Base-by-base conservation (phyloP, 2,888 invertebrate species). In the Nomada flava region DNA sequence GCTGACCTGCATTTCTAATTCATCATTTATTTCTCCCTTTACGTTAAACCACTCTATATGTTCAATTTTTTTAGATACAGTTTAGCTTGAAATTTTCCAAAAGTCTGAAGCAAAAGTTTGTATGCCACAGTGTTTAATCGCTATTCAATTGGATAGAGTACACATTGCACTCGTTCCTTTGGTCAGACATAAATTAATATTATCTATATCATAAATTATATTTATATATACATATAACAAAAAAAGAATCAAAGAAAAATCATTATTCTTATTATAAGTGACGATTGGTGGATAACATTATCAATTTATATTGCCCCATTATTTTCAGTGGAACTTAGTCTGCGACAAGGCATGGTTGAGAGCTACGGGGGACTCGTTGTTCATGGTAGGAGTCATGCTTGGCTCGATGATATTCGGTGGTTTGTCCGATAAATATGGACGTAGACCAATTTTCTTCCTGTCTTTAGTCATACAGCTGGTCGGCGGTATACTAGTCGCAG, bases 381-480 rank as follows among this genome's bases (percentile, higher is more conserved):
- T 96, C 91, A 97, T 97, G 96, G 93, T 96, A 84, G 97, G 97
- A 81, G 96, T 97, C 65, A 95, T 97, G 93, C 91, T 96, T 82
- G 97, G 97, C 60, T 96, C 96, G 72, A 96, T 96, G 77, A 94
- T 96, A 71, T 96, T 97, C 92, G 97, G 97, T 44, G 95, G 96
- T 89, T 93, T 97, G 88, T 97, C 96, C 47, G 97, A 97, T 91
- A 96, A 96, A 92, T 96, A 94, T 93, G 97, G 97, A 68, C 94
- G 97, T 73, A 95, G 96, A 92, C 95, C 96, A 68, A 96, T 96
- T 89, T 97, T 97, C 94, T 96, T 97, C 92, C 94, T 96, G 79
- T 96, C 97, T 70, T 94, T 97, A 86, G 95, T 96, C 13, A 94
- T 96, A 69, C 96, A 97, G 94, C 95, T 97, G 47, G 92, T 96